Conservation (phyloP, 2,113 vertebrate genomes). For the Campylomormyrus tamandua region DNA sequence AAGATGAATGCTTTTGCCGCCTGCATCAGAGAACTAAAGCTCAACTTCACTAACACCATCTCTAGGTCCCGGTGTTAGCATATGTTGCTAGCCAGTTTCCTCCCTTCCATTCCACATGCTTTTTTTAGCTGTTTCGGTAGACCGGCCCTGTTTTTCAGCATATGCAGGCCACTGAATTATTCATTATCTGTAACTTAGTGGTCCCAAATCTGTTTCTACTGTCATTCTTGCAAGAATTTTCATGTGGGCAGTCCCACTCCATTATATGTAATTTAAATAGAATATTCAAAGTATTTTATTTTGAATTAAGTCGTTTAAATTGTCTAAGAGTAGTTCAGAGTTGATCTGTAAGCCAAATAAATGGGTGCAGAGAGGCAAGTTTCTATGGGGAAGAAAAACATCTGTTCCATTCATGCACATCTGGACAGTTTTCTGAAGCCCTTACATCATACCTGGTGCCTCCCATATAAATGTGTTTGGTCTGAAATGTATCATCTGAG, state of each 20-base stretch:
- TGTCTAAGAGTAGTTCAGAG: not conserved
- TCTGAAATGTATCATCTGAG: not conserved
- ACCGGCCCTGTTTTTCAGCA: not conserved
- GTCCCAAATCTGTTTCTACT: not conserved
- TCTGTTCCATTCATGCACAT: slow-evolving; percentile 7
- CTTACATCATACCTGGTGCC: not conserved
- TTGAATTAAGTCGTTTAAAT: not conserved
- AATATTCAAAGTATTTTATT: not conserved
- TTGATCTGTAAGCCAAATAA: not conserved
- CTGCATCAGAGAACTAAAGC: not conserved
- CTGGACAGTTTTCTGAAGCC: not conserved
- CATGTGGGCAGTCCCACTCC: not conserved
- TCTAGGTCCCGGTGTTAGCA: not conserved
- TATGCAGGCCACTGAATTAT: not conserved
- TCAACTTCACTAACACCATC: not conserved
- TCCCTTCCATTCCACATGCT: not conserved
- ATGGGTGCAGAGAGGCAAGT: not conserved
- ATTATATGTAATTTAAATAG: not conserved
- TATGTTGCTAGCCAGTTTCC: not conserved
- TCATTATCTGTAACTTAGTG: not conserved
- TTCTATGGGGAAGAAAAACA: not conserved
- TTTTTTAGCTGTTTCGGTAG: not conserved
- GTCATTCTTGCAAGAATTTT: not conserved
- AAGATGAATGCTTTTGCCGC: not conserved
- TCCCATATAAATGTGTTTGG: not conserved